A percentile compares a stretch with the other conserved stretches of the same genome.
Conservation (phyloP, 2,797 vertebrate genomes). For the Otolemur crassicaudatus region DNA sequence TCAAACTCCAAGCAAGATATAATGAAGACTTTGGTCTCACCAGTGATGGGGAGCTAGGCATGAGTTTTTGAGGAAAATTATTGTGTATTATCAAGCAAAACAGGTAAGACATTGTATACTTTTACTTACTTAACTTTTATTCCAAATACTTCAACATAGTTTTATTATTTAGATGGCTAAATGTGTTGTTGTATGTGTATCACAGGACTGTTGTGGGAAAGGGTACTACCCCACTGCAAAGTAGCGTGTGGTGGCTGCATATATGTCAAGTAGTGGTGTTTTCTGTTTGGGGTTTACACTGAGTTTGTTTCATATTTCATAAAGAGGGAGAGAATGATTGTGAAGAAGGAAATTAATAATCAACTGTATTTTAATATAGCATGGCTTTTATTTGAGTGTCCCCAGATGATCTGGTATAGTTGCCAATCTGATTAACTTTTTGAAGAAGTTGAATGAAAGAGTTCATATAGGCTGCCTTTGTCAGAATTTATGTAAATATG, state of each 20-base stretch:
- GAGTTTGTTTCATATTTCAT: conserved; percentile 38
- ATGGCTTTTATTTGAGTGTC: conserved; percentile 4
- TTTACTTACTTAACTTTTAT: background rate
- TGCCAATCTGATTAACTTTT: conserved; percentile 9
- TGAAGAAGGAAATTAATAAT: background rate
- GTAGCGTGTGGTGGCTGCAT: background rate
- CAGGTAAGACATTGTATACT: background rate
- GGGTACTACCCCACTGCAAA: background rate
- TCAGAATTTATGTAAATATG: background rate
- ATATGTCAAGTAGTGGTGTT: background rate
- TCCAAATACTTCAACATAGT: background rate
- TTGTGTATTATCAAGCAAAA: background rate
- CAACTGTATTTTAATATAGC: background rate
- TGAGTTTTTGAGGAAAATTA: background rate
- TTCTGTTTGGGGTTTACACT: conserved; percentile 1
- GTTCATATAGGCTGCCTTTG: background rate
- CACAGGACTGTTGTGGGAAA: background rate
- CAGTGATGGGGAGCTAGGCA: background rate
- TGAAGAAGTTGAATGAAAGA: background rate
- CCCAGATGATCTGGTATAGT: background rate
- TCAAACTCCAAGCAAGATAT: background rate
- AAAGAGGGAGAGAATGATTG: background rate
- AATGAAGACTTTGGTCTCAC: background rate
- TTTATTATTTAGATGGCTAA: background rate
- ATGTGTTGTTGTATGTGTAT: background rate